Evolutionary conservation across 2,113 vertebrate genomes (phyloP).

Genomic region (human (Homo sapiens)): GRCh38 chr15:69132001-69132500

Average conservation of each 20-base stretch:
- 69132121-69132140: neutral
- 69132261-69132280: neutral
- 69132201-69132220: neutral
- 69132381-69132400: neutral
- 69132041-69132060: neutral
- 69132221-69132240: neutral
- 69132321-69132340: neutral
- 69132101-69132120: neutral
- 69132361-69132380: accelerated
- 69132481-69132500: too few relatives aligned
- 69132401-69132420: too few relatives aligned
- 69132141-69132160: neutral
- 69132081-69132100: neutral
- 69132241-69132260: neutral
- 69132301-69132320: neutral
- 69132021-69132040: neutral
- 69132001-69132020: neutral
- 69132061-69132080: neutral
- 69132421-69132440: neutral
- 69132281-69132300: neutral
- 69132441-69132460: neutral
- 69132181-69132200: neutral
- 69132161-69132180: neutral
- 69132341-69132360: neutral
- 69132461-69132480: neutral